These are phyloP conservation scores for Malthinus seriepunctatus DNA, from an alignment of 2,888 invertebrate genomes.

Conservation along the genomic window DNA sequence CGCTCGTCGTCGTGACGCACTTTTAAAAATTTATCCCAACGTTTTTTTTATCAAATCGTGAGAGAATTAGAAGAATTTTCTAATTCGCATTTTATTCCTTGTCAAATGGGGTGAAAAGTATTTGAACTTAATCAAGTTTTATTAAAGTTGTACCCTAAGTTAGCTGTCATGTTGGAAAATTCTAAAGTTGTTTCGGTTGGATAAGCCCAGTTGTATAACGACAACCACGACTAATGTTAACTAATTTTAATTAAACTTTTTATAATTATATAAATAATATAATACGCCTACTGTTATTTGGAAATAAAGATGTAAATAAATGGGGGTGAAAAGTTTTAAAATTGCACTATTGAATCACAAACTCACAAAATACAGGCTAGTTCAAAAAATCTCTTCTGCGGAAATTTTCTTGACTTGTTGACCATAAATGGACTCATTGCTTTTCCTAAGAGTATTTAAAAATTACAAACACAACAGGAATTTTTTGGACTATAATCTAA, in stretches of 20 bases:
- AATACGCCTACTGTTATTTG: slow-evolving; percentile 9
- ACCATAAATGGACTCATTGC: no score
- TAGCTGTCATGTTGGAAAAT: slow-evolving; percentile 25
- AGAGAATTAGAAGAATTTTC: slow-evolving; percentile 27
- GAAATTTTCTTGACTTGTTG: no score
- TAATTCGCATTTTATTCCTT: slow-evolving; percentile 29
- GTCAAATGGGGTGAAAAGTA: slow-evolving; percentile 31
- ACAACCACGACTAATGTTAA: slow-evolving; percentile 25
- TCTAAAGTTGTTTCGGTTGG: slow-evolving; percentile 14
- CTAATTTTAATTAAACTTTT: slow-evolving; percentile 29
- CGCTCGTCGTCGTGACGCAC: background rate
- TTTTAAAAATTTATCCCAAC: background rate
- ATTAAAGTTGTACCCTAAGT: slow-evolving; percentile 31
- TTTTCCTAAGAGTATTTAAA: no score
- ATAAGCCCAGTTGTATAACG: slow-evolving; percentile 18
- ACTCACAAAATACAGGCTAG: no score
- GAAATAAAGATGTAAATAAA: slow-evolving; percentile 32
- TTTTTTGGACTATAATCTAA: no score
- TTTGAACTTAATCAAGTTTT: slow-evolving; percentile 31
- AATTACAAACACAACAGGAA: no score
- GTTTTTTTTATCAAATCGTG: slow-evolving; percentile 14
- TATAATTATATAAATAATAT: slow-evolving; percentile 8
- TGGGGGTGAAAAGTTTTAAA: slow-evolving; percentile 29
- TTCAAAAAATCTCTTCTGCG: no score
- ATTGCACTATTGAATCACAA: slow-evolving; percentile 33